Base-by-base conservation (phyloP, 2,888 invertebrate genomes). In the Zelleria hepariella region DNA sequence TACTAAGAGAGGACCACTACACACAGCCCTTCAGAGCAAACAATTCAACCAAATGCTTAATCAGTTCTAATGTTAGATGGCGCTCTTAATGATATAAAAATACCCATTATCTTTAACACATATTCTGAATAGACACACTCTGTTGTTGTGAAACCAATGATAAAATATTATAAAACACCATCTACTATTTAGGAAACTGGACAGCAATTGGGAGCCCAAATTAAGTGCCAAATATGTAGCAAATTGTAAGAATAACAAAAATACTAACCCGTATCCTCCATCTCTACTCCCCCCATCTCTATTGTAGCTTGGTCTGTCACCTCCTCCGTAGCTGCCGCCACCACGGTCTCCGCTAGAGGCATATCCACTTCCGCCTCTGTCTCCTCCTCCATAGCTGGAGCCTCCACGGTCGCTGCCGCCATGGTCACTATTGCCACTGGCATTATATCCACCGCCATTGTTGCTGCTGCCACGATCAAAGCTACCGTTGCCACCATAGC, bases 261-360 rank as follows among this genome's bases (percentile, higher is more conserved):
- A 60, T 66, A 85, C 91, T 91, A 79, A 92, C 91, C 91, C 91
- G 81, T 82, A 91, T 75, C 90, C 90, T 59, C 87, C 82, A 73
- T 83, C 90, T 86, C 79, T 90, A 86, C 75, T 91, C 77, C 85
- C 91, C 74, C 91, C 90, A 78, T 91, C 91, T 81, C 90, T 90
- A 78, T 78, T 89, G 78, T 85, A 90, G 70, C 89, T 79, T 62
- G 86, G 75, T 62, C 90, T 72, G 67, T 88, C 86, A 64, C 86
- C 81, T 66, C 88, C 85, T 48, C 86, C 84, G 68, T 80, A 83
- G 62, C 86, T 82, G 32, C 70, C 67, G 27, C 71, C 68, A 51
- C 89, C 82, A 56, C 90, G 81, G 20, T 69, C 80, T 68, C 78
- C 90, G 67, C 75, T 86, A 59, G 85, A 74, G 24, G 80, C 79